phyloP scores from a whole-genome alignment of 2,797 vertebrate species.

The Chromobotia macracanthus region DNA sequence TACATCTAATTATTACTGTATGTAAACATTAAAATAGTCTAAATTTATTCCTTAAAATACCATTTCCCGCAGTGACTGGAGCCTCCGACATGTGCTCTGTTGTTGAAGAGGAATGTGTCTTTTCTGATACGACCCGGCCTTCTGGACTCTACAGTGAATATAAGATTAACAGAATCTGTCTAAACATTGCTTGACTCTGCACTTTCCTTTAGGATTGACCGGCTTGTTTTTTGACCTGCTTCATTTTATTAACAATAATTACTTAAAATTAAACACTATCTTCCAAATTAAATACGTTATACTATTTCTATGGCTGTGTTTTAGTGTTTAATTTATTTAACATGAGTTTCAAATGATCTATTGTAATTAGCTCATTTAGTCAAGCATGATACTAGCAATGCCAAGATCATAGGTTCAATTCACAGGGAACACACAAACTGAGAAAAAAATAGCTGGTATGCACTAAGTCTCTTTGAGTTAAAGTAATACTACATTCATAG shows the following conservation, averaged over 20 bases:
- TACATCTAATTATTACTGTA: no score
- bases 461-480: no score
- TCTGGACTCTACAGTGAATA: constrained; percentile 20
- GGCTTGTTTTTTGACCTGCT: background rate
- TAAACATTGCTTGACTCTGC: constrained; percentile 1
- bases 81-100: background rate
- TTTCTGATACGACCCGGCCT: background rate
- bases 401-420: no score
- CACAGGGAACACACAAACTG: no score
- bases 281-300: no score
- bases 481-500: no score
- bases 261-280: no score
- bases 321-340: background rate
- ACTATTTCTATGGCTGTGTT: no score
- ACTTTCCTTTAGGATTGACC: background rate
- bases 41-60: constrained; percentile 16
- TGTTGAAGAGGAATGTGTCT: background rate
- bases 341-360: background rate
- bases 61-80: constrained; percentile 7
- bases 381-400: no score
- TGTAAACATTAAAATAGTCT: background rate
- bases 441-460: no score
- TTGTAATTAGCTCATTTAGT: no score
- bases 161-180: constrained; percentile 4
- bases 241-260: no score